A percentile compares a stretch with the other conserved stretches of the same genome.
Evolutionary conservation across 37 sponge, comb jelly and placozoan species (phyloP).

Genomic region (Geodia barretti): DNA sequence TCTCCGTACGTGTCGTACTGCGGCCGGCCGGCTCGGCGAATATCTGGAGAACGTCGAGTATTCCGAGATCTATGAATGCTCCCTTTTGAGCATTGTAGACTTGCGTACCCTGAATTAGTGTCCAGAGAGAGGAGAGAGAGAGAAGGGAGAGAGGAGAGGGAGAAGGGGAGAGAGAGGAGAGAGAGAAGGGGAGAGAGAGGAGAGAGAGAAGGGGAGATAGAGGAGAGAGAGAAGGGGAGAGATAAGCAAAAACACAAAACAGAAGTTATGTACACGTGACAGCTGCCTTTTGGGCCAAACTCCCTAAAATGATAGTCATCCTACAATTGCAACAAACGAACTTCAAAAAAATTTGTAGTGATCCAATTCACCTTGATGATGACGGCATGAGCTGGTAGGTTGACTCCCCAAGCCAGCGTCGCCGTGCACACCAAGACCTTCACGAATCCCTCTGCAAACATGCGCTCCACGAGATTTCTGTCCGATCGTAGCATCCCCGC

Average conservation of each 20-base stretch:
- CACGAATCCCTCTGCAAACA: conserved; percentile 86
- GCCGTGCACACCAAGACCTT: conserved; percentile 96
- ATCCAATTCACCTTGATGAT: conserved; percentile 99
- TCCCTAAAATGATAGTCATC: too few species aligned
- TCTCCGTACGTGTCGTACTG: conserved; percentile 94
- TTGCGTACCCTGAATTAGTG: conserved; percentile 82
- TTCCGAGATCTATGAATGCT: conserved; percentile 94
- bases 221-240: neutral
- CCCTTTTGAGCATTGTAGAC: conserved; percentile 95
- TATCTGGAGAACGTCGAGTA: conserved; percentile 97
- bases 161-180: neutral
- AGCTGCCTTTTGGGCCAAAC: too few species aligned
- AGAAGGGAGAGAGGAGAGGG: neutral
- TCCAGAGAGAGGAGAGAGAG: neutral
- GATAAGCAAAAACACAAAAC: too few species aligned
- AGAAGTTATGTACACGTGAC: too few species aligned
- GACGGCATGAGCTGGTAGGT: conserved; percentile 96
- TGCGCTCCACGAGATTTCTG: conserved; percentile 90
- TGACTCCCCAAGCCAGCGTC: conserved; percentile 99
- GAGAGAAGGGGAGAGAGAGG: neutral
- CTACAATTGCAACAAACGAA: too few species aligned
- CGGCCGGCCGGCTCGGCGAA: conserved; percentile 97
- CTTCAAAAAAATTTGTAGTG: too few species aligned
- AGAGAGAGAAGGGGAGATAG: neutral
- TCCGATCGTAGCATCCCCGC: conserved; percentile 96